These are phyloP conservation scores for Scleropages formosus DNA, from an alignment of 2,797 vertebrate species.

Conservation along the genomic window DNA sequence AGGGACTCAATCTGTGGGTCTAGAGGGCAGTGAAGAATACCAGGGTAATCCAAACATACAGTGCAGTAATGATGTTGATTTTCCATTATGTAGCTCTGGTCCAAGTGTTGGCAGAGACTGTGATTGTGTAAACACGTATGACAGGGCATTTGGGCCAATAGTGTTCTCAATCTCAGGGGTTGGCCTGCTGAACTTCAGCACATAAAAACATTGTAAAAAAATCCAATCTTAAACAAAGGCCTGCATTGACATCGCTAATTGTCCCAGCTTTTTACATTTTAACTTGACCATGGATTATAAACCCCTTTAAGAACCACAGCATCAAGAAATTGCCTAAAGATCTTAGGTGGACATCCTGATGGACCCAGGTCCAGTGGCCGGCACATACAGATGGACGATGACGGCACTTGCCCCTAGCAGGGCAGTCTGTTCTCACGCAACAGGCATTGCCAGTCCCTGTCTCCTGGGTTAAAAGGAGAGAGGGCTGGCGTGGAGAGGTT, in stretches of 20 bases:
- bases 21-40: background rate
- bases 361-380: constrained; percentile 29
- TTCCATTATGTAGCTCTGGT: constrained; percentile 66
- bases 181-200: constrained; percentile 28
- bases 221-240: constrained; percentile 50
- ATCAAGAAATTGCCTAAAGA: constrained; percentile 39
- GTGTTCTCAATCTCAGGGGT: no score
- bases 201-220: constrained; percentile 45
- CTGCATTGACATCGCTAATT: constrained; percentile 51
- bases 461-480: constrained; percentile 35
- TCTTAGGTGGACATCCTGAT: constrained; percentile 35
- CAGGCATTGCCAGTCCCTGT: constrained; percentile 45
- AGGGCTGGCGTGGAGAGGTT: constrained; percentile 48
- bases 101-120: constrained; percentile 46
- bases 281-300: constrained; percentile 48
- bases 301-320: constrained; percentile 55
- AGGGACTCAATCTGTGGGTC: background rate
- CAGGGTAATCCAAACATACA: constrained; percentile 45
- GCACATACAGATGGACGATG: constrained; percentile 27
- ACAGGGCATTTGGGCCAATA: no score
- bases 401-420: constrained; percentile 15
- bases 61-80: constrained; percentile 65
- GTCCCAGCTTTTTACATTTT: constrained; percentile 53
- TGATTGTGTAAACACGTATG: no score
- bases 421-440: constrained; percentile 46